These are phyloP conservation scores for Acanthopleura granulata DNA, from an alignment of 2,888 invertebrate species.

Conservation along the genomic window DNA sequence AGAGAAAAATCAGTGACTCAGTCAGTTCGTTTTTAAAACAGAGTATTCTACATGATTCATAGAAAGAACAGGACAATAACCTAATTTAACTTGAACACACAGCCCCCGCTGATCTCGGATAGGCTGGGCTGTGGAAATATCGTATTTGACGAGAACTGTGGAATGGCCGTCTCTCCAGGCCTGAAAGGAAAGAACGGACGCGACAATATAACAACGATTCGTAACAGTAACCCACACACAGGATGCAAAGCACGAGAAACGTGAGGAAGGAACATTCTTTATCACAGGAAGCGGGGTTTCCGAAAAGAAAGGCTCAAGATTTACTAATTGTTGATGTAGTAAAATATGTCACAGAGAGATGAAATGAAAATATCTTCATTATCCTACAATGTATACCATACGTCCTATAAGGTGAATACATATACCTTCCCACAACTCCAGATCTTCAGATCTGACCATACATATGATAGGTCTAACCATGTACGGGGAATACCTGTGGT, in stretches of 20 bases:
- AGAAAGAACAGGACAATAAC: neutral
- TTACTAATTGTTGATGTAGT: neutral
- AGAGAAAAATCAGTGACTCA: too few relatives aligned
- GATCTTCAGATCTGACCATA: too few relatives aligned
- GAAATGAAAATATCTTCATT: neutral
- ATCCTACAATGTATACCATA: neutral
- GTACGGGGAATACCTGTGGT: neutral
- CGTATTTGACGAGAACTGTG: constrained; percentile 52
- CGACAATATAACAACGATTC: neutral
- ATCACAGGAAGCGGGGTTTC: too few relatives aligned
- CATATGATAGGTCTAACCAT: too few relatives aligned
- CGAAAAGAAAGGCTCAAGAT: too few relatives aligned
- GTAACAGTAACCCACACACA: neutral
- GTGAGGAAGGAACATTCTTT: too few relatives aligned
- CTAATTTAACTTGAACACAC: constrained; percentile 78
- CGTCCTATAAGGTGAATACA: too few relatives aligned
- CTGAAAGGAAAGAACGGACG: neutral
- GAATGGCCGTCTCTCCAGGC: neutral
- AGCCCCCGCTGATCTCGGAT: constrained; percentile 83
- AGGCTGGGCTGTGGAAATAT: constrained; percentile 88
- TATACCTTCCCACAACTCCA: too few relatives aligned
- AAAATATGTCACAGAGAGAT: neutral
- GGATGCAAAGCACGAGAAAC: too few relatives aligned
- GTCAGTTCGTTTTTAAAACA: too few relatives aligned
- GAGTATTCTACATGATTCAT: too few relatives aligned